Conservation (phyloP, 2,888 invertebrate genomes). For the Salticus scenicus region DNA sequence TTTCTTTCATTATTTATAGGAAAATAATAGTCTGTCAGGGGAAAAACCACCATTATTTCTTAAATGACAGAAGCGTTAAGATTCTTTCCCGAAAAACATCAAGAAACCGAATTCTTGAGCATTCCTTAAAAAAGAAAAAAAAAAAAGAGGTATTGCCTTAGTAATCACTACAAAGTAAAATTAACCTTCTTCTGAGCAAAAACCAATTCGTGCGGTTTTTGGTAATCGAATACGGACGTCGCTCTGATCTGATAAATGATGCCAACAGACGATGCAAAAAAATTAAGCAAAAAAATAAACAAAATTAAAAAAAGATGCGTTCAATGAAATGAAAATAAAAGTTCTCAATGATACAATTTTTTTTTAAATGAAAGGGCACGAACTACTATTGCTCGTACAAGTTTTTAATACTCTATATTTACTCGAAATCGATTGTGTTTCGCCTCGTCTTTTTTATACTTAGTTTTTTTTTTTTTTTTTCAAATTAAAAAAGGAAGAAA, state of each 20-base stretch:
- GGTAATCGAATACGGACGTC: slow-evolving; percentile 49
- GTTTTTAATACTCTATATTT: slow-evolving; percentile 53
- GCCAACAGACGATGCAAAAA: slow-evolving; percentile 39
- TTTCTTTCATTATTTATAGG: not conserved
- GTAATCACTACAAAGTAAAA: slow-evolving; percentile 62
- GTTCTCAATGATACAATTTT: slow-evolving; percentile 15
- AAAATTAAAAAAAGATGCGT: too few relatives aligned
- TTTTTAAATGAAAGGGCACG: slow-evolving; percentile 7
- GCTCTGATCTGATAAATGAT: slow-evolving; percentile 64
- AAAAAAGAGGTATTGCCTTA: slow-evolving; percentile 41
- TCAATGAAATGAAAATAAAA: slow-evolving; percentile 65
- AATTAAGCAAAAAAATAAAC: slow-evolving; percentile 28
- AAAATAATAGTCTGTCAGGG: not conserved
- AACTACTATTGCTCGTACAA: slow-evolving; percentile 30
- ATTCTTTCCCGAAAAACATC: not conserved
- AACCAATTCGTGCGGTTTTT: slow-evolving; percentile 63
- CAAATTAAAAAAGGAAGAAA: not conserved
- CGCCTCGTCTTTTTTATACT: not conserved
- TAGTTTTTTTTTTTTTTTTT: not conserved
- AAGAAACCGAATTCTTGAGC: not conserved
- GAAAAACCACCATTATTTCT: slow-evolving; percentile 3
- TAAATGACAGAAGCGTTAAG: not conserved
- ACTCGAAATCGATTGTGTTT: slow-evolving; percentile 45
- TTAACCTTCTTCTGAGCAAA: slow-evolving; percentile 41
- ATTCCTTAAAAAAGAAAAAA: slow-evolving; percentile 10